Evolutionary conservation across 2,113 vertebrate species (phyloP), one percentile per base, ranked within the genome.

Genomic region (Cichladusa arquata): DNA sequence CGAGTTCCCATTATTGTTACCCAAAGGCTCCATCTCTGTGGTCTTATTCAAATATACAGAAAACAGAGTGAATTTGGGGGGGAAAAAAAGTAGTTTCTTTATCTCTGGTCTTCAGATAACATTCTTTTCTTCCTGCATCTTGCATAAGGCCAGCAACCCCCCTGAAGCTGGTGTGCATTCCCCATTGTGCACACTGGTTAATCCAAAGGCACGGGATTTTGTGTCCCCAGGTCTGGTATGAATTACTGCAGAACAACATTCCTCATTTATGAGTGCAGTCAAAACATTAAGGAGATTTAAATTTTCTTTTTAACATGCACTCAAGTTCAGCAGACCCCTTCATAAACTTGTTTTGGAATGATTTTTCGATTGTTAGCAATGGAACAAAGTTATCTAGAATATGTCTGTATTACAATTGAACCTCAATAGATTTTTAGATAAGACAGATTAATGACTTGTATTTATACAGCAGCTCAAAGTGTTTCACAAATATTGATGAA

Each of bases 401-500:
- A 72, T 26, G 86, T n/a, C 62, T 64, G 33, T 44, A 81, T 56
- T 51, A 62, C 67, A 67, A 82, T 6, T 80, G 79, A 93, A 73
- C 34, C 18, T 66, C 29, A 70, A 70, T 6, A 92, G 88, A 71
- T 77, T 78, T 95, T 64, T 57, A 74, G 81, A 64, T 83, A 90
- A 88, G 44, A 58, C 25, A 77, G 20, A 92, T 94, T 90, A 93
- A 94, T 51, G 76, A 77, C 66, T 80, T 74, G 38, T 34, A 67
- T 80, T 94, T 86, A 47, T 83, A 56, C 3, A 61, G 51, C 10
- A 1, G 62, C 90, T 96, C 71, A 20, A 69, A 95, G 92, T 14
- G 79, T 77, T 95, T 82, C 93, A 93, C 93, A 96, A 95, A 83
- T 94, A 94, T 74, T 88, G 85, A 90, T 92, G 92, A 96, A 85